A percentile compares a stretch with the other conserved stretches of the same genome.
These are phyloP conservation scores for Pongo abelii DNA, from an alignment of 2,113 vertebrate genomes.

Conservation along the genomic window DNA sequence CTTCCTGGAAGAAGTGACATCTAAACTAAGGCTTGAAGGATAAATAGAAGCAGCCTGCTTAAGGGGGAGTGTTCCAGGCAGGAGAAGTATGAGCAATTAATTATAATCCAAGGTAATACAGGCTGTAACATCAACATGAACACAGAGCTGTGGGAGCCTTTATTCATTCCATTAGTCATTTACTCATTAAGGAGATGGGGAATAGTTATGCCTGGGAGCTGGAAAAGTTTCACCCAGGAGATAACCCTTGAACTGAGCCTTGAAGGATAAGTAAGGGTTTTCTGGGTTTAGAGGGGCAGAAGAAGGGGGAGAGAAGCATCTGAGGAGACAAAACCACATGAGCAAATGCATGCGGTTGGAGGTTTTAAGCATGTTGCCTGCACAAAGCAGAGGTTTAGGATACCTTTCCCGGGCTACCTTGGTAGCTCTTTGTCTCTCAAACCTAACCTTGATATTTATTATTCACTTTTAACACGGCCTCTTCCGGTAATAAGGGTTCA, in stretches of 20 bases:
- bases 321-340: not conserved
- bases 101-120: not conserved
- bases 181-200: not conserved
- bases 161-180: not conserved
- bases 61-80: not conserved
- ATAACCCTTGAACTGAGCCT: not conserved
- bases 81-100: not conserved
- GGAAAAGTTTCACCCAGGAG: not conserved
- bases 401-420: not conserved
- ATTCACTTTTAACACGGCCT: constrained; percentile 40
- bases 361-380: not conserved
- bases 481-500: not conserved
- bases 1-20: constrained; percentile 44
- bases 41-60: not conserved
- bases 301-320: not conserved
- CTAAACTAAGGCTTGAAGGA: constrained; percentile 9
- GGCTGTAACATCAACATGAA: not conserved
- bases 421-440: constrained; percentile 10
- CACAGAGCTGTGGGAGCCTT: not conserved
- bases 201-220: not conserved
- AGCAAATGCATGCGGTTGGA: not conserved
- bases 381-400: not conserved
- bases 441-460: constrained; percentile 7
- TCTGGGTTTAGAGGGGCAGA: not conserved
- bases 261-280: constrained; percentile 25